Base-by-base conservation (phyloP, 2,888 invertebrate species). In the Drosophila ezoana region DNA sequence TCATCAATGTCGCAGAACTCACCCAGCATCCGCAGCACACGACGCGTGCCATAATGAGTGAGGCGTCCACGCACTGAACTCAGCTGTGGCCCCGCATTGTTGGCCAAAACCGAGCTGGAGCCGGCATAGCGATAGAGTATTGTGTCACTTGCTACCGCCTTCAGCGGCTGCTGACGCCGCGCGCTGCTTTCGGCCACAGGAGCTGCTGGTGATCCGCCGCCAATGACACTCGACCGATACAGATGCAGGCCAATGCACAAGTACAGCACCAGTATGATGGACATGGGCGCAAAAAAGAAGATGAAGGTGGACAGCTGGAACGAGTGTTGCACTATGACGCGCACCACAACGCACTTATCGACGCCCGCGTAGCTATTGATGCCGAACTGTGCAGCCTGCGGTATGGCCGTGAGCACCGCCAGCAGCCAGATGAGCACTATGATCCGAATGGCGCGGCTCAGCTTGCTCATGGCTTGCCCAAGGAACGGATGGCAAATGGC, bases 231-330 rank as follows among this genome's bases (percentile, higher is more conserved):
- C 1, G 94, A 94, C 40, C 93, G 93, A 70, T 94, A 93, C 74
- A 96, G 92, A 90, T 95, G 95, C 48, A 96, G 87, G 1, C 95
- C 96, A 81, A 96, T 96, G 78, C 96, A 92, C 60, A 95, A 93
- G 90, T 98, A 98, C 68, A 98, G 92, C 69, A 97, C 95, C n/a
- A 95, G 94, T 87, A 97, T 97, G 72, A 97, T 93, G 40, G 96
- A 95, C 97, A 98, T 97, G 4, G 97, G 97, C n/a, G 95, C 94
- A 54, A 97, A 95, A 91, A 98, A 98, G 92, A 97, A 97, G 79
- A 97, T 93, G 86, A 95, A 94, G 0, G 95, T 95, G 16, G 94
- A 94, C n/a, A 94, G 79, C 71, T 94, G 93, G 83, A 94, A 94
- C 0, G 94, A 93, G 79, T 94, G 93, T 23, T 92, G 73, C 1